Evolutionary conservation across 2,797 vertebrate species (phyloP), one percentile per base, ranked within the genome.

Genomic region (Sebastes taczanowskii): DNA sequence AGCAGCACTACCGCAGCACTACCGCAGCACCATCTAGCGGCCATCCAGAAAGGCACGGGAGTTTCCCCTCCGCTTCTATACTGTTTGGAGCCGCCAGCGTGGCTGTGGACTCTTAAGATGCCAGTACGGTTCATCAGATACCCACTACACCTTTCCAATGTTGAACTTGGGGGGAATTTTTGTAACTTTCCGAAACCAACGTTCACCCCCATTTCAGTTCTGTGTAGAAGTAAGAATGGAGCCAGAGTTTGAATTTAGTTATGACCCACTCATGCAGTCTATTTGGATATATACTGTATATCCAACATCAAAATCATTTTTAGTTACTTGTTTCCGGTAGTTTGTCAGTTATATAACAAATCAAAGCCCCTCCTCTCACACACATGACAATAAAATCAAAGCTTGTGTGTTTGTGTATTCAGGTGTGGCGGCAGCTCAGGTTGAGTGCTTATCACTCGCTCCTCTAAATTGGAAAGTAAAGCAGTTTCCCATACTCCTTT

Each of bases 381-480:
- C 35, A 49, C 16, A 10, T 32, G 29, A 69, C n/a, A 80, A 55
- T 9, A 23, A 72, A 73, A 52, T 35, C 13, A 27, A n/a, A 75
- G 30, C 35, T 20, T 32, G 58, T 66, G 77, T 82, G 78, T 71
- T 49, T 74, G 74, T 73, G 71, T 77, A 11, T 62, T 82, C 70
- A 88, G 77, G 81, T 80, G 79, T 58, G 61, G 49, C 11, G 5
- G 11, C 42, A 23, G 35, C 53, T 65, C 6, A 68, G 10, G n/a
- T 18, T 30, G 64, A 61, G 68, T 35, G 68, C 80, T 85, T 82
- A 81, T 86, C 80, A 23, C 55, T 58, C 9, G 8, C 56, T 60
- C 16, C 46, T 73, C 80, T 53, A 63, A 86, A 83, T 89, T n/a
- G 74, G 78, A 85, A 84, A 68, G 55, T 49, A 23, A 63, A 79